phyloP scores from a whole-genome alignment of 2,888 invertebrate species.

The Xanthia togata region DNA sequence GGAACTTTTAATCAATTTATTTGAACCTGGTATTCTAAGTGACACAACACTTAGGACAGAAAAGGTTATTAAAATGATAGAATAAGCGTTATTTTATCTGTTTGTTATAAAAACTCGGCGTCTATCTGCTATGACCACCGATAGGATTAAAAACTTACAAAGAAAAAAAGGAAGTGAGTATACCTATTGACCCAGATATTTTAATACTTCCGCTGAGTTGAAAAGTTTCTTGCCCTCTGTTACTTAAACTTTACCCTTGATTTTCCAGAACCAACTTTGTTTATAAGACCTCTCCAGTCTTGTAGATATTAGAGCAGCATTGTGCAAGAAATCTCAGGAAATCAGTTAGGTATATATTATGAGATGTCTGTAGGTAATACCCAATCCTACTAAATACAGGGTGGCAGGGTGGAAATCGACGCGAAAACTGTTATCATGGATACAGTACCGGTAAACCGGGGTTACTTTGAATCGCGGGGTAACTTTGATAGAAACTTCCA shows the following conservation, averaged over 20 bases:
- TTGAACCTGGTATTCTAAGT: not conserved
- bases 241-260: not conserved
- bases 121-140: not conserved
- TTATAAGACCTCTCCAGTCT: not conserved
- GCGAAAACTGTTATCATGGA: too few relatives aligned
- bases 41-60: not conserved
- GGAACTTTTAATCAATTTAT: not conserved
- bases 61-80: not conserved
- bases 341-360: not conserved
- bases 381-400: too few relatives aligned
- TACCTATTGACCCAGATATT: constrained; percentile 23
- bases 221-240: not conserved
- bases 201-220: constrained; percentile 9
- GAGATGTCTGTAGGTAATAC: not conserved
- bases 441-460: too few relatives aligned
- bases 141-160: not conserved
- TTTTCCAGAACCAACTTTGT: not conserved
- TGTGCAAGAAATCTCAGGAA: not conserved
- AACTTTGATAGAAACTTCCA: too few relatives aligned
- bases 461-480: too few relatives aligned
- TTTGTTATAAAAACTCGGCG: not conserved
- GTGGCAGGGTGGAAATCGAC: too few relatives aligned
- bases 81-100: not conserved
- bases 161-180: not conserved
- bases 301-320: not conserved